These are phyloP conservation scores for Platyscapa corneri DNA, from an alignment of 1,140 invertebrate genomes.

Conservation along the genomic window DNA sequence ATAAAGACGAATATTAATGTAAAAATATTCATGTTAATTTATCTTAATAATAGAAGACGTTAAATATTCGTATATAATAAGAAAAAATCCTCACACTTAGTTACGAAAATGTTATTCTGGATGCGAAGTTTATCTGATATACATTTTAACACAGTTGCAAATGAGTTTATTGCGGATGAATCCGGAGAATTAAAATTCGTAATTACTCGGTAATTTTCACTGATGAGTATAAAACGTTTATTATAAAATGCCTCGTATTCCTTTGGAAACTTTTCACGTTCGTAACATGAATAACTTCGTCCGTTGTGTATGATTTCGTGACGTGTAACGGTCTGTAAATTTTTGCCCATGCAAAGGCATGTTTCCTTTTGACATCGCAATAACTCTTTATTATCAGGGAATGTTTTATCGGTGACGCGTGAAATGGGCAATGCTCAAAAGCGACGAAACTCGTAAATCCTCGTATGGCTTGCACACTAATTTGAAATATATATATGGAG, in stretches of 20 bases:
- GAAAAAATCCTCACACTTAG: constrained; percentile 28
- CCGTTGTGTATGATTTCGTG: constrained; percentile 37
- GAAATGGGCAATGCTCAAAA: constrained; percentile 50
- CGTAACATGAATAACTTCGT: background rate
- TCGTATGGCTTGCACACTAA: constrained; percentile 17
- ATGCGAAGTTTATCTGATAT: constrained; percentile 17
- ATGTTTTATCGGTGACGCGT: constrained; percentile 52
- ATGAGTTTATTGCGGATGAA: constrained; percentile 33
- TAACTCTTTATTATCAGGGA: constrained; percentile 52
- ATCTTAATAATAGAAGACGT: constrained; percentile 11
- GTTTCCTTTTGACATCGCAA: constrained; percentile 48
- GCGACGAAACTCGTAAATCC: constrained; percentile 50
- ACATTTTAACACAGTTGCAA: constrained; percentile 34
- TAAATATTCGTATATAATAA: background rate
- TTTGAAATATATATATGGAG: constrained; percentile 26
- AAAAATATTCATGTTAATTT: constrained; percentile 23
- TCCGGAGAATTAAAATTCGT: constrained; percentile 34
- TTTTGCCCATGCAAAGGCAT: constrained; percentile 38
- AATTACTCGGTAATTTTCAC: constrained; percentile 47
- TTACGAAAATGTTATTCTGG: constrained; percentile 29
- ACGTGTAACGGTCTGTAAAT: constrained; percentile 49
- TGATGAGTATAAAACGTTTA: constrained; percentile 42
- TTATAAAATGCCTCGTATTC: constrained; percentile 37
- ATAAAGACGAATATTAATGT: constrained; percentile 17
- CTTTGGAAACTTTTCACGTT: constrained; percentile 13